Conservation (phyloP, 2,113 vertebrate genomes). For the Pagrus major region DNA sequence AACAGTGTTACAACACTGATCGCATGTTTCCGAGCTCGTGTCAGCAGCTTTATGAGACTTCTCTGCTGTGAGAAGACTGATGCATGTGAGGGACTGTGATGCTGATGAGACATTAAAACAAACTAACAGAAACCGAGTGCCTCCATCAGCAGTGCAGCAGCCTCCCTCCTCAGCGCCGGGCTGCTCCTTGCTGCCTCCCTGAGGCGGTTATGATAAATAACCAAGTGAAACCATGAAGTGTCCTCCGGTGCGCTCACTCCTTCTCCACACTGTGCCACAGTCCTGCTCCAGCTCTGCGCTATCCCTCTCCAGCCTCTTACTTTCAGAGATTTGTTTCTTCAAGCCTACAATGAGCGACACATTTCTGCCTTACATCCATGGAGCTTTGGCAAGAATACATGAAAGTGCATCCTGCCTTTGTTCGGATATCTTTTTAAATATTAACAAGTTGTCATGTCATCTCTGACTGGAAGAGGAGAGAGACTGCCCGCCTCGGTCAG, state of each 20-base stretch:
- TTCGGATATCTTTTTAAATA: slow-evolving; percentile 78
- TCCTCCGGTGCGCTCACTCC: slow-evolving; percentile 56
- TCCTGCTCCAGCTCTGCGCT: slow-evolving; percentile 21
- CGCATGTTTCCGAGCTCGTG: neutral
- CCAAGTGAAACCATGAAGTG: slow-evolving; percentile 36
- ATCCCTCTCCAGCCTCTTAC: neutral
- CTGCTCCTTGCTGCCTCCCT: slow-evolving; percentile 56
- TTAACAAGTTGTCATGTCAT: slow-evolving; percentile 91
- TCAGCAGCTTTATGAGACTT: neutral
- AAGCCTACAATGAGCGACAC: slow-evolving; percentile 22
- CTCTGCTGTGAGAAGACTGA: neutral
- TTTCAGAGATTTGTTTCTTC: neutral
- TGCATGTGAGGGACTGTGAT: neutral
- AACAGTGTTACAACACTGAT: neutral
- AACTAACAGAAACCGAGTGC: neutral
- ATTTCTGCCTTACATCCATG: neutral
- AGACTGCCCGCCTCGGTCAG: slow-evolving; percentile 83
- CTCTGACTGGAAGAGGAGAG: slow-evolving; percentile 89
- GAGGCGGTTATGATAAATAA: slow-evolving; percentile 43
- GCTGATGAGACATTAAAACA: too few relatives aligned
- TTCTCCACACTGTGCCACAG: slow-evolving; percentile 28
- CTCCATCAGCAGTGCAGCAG: neutral
- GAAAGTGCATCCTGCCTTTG: slow-evolving; percentile 68
- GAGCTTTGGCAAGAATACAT: slow-evolving; percentile 1
- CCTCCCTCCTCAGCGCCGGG: neutral